Evolutionary conservation across 2,888 invertebrate species (phyloP).

Genomic region (Exephanes ischioxanthus): DNA sequence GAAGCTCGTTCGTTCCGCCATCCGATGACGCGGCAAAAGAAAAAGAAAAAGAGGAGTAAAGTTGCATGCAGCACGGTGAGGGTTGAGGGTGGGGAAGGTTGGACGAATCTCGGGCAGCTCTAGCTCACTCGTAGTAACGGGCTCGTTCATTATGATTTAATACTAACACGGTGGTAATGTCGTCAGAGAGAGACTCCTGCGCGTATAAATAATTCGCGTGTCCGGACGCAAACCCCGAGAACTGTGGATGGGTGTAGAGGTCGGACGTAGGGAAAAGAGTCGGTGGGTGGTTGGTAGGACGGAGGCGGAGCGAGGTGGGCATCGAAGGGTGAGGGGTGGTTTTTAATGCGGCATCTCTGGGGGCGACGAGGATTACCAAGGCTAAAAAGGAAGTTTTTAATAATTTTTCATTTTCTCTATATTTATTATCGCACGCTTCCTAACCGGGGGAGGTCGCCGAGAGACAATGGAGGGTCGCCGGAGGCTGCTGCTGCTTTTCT

Average conservation of each 20-base stretch:
- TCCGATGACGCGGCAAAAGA: constrained; percentile 45
- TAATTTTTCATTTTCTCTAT: constrained; percentile 85
- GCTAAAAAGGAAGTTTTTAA: constrained; percentile 85
- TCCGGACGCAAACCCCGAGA: constrained; percentile 84
- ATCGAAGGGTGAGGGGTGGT: constrained; percentile 73
- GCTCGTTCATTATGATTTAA: constrained; percentile 85
- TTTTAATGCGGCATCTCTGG: constrained; percentile 85
- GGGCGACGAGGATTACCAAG: constrained; percentile 84
- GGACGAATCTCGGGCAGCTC: constrained; percentile 80
- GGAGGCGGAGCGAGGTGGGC: constrained; percentile 42
- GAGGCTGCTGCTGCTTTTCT: constrained; percentile 69
- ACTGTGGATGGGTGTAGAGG: constrained; percentile 71
- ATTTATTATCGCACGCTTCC: constrained; percentile 85
- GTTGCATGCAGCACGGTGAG: constrained; percentile 15
- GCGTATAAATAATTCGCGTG: constrained; percentile 85
- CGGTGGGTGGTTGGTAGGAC: constrained; percentile 53
- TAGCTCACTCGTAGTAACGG: constrained; percentile 74
- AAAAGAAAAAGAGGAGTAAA: constrained; percentile 11
- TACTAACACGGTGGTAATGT: constrained; percentile 85
- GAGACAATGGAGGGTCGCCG: constrained; percentile 81
- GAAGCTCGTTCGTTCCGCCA: constrained; percentile 21
- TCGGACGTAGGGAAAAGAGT: constrained; percentile 58
- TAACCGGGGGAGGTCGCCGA: constrained; percentile 79
- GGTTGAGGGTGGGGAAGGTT: constrained; percentile 7
- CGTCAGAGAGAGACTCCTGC: constrained; percentile 83